Conservation (phyloP, 2,797 vertebrate species). For the Parotocinclus haroldoi region DNA sequence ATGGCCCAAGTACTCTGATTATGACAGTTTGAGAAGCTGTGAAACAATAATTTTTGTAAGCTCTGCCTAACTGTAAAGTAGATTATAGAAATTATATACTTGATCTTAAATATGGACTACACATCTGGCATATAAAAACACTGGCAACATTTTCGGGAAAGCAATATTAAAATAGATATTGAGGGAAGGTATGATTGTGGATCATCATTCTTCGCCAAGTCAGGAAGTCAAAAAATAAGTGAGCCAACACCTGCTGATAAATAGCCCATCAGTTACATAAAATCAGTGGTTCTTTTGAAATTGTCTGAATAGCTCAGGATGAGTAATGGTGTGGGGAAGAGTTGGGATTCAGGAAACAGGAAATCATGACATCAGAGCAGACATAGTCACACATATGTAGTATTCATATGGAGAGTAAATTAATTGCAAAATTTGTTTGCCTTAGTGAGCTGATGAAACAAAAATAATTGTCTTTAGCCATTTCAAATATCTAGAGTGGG, state of each 20-base stretch:
- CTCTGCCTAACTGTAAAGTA: constrained; percentile 22
- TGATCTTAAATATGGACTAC: not conserved
- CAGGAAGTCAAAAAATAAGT: constrained; percentile 1
- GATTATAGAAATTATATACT: constrained; percentile 1
- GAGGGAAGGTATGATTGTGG: constrained; percentile 5
- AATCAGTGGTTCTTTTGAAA: constrained; percentile 4
- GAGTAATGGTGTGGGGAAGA: not conserved
- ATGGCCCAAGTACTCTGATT: constrained; percentile 18
- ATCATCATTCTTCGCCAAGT: constrained; percentile 10
- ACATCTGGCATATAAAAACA: constrained; percentile 7
- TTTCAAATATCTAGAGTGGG: too few species aligned
- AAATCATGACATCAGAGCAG: not conserved
- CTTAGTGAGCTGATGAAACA: too few species aligned
- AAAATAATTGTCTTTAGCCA: too few species aligned
- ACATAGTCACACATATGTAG: not conserved
- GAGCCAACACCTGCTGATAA: constrained; percentile 27
- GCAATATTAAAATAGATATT: constrained; percentile 20
- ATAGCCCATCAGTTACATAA: not conserved
- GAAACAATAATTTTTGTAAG: constrained; percentile 14
- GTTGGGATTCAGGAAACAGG: not conserved
- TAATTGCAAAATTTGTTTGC: too few species aligned
- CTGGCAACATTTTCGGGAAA: not conserved
- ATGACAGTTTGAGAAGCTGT: constrained; percentile 14
- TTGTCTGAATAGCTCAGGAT: not conserved
- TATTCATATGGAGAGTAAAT: not conserved